A percentile compares a stretch with the other conserved stretches of the same genome.
These are phyloP conservation scores for Aphidoletes aphidimyza DNA, from an alignment of 2,888 invertebrate species.

Conservation along the genomic window DNA sequence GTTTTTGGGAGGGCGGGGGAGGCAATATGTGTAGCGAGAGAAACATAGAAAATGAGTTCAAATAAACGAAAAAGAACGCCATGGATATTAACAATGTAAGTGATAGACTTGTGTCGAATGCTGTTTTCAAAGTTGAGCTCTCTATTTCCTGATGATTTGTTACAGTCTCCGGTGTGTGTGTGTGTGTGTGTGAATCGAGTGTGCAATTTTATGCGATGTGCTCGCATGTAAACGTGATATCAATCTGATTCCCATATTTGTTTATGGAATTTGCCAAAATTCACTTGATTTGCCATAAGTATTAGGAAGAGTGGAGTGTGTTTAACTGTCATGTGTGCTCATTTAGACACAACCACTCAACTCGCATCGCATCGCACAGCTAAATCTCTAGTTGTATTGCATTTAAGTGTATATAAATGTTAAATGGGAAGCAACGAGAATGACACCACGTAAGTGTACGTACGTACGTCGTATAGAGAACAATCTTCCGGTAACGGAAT, in stretches of 20 bases:
- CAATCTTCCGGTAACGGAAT: too few species aligned
- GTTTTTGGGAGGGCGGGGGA: too few species aligned
- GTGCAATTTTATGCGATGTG: too few species aligned
- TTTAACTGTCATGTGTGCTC: constrained; percentile 35
- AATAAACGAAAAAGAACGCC: background rate
- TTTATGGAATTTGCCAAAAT: background rate
- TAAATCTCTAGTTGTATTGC: background rate
- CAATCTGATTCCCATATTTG: background rate
- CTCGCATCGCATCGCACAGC: background rate
- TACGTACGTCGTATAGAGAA: too few species aligned
- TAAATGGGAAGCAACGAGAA: background rate
- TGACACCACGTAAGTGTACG: background rate
- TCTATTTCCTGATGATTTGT: background rate
- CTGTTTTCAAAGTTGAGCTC: background rate
- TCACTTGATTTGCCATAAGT: constrained; percentile 22
- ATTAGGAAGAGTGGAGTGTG: constrained; percentile 14
- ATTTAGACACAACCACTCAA: too few species aligned
- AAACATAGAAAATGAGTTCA: background rate
- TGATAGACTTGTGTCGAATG: background rate
- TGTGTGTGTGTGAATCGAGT: background rate
- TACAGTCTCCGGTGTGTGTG: background rate
- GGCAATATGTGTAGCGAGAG: too few species aligned
- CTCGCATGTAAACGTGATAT: background rate
- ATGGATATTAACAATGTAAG: constrained; percentile 8
- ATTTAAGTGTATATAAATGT: constrained; percentile 18